A percentile compares a stretch with the other conserved stretches of the same genome.
Conservation (phyloP, 2,888 invertebrate genomes). For the Luperina nickerlii region DNA sequence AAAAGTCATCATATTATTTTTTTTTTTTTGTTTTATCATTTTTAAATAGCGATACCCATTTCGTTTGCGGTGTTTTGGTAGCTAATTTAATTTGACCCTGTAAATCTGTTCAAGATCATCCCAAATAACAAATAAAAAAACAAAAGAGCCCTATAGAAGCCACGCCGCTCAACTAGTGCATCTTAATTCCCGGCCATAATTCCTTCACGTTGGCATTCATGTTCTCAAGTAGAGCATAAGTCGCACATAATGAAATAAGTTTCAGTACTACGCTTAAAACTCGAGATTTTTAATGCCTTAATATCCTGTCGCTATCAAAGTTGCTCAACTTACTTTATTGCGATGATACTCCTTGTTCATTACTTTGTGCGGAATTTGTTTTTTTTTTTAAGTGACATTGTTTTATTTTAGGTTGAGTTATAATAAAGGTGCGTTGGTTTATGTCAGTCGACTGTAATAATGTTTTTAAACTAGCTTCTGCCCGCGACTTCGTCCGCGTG, state of each 20-base stretch:
- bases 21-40: no score
- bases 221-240: conserved; percentile 66
- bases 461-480: no score
- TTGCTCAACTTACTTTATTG: conserved; percentile 55
- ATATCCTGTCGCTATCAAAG: conserved; percentile 64
- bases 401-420: not conserved
- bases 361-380: conserved; percentile 44
- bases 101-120: not conserved
- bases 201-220: conserved; percentile 64
- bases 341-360: conserved; percentile 41
- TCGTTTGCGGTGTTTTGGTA: no score
- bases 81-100: not conserved
- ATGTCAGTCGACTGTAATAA: no score
- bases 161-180: conserved; percentile 32
- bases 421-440: no score
- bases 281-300: conserved; percentile 67
- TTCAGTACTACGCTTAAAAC: conserved; percentile 60
- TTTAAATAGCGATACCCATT: no score
- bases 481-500: no score
- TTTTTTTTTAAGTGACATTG: conserved; percentile 24
- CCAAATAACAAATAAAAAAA: not conserved
- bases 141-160: not conserved
- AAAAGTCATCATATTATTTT: no score
- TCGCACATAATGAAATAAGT: conserved; percentile 73
- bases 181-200: conserved; percentile 58